A percentile compares a stretch with the other conserved stretches of the same genome.
These are phyloP conservation scores for Melanotaenia duboulayi DNA, from an alignment of 2,113 vertebrate genomes.

Conservation along the genomic window DNA sequence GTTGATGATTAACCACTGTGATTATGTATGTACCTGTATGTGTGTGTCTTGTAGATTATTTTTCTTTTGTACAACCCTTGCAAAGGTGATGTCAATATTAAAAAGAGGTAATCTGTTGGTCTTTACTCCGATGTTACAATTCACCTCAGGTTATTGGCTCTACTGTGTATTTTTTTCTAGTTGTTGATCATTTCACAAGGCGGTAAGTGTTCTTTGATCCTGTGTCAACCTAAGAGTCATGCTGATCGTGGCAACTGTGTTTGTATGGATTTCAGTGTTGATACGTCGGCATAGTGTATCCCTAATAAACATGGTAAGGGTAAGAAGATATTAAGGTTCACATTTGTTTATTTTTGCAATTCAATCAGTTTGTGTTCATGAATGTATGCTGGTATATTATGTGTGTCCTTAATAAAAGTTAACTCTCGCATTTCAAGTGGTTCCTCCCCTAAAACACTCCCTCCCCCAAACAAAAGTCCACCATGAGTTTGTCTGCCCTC, in stretches of 20 bases:
- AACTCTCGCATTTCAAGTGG: conserved; percentile 18
- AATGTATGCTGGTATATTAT: neutral
- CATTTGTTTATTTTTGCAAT: neutral
- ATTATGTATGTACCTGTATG: conserved; percentile 3
- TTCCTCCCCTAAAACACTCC: neutral
- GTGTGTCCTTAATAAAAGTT: conserved; percentile 11
- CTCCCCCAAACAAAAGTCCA: conserved; percentile 44
- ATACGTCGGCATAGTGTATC: neutral
- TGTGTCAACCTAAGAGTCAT: conserved; percentile 5
- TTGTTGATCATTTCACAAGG: conserved; percentile 1
- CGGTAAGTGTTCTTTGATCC: conserved; percentile 12
- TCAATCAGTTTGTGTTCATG: neutral
- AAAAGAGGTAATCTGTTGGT: neutral
- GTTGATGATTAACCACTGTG: conserved; percentile 67
- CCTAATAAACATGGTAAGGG: neutral
- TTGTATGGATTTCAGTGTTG: neutral
- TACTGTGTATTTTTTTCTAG: neutral
- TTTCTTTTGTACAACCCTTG: neutral
- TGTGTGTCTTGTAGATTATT: conserved; percentile 8
- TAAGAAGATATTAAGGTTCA: neutral
- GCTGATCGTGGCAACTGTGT: conserved; percentile 24
- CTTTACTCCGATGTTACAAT: neutral
- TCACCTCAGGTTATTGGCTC: neutral
- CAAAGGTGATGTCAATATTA: neutral
- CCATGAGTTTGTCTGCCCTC: conserved; percentile 24